These are phyloP conservation scores for Octonoba sinensis DNA, from an alignment of 2,888 invertebrate species.

Conservation along the genomic window DNA sequence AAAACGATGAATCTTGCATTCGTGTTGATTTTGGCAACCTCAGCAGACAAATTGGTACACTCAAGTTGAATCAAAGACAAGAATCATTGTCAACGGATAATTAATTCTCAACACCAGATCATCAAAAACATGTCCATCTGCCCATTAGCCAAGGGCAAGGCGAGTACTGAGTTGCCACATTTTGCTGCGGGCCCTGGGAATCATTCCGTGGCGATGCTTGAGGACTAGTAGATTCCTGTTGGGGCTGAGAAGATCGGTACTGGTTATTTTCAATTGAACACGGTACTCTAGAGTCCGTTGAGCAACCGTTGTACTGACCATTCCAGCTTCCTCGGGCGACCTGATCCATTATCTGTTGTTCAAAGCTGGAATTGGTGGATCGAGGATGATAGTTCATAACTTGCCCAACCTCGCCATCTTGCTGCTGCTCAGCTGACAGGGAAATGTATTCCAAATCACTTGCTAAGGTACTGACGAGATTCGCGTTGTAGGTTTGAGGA, in stretches of 20 bases:
- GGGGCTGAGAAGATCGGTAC: neutral
- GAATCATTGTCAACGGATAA: no score
- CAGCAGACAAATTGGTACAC: neutral
- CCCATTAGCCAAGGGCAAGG: constrained; percentile 44
- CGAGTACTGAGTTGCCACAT: neutral
- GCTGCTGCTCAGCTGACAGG: constrained; percentile 20
- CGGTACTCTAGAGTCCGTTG: no score
- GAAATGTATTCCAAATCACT: constrained; percentile 37
- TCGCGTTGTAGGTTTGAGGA: constrained; percentile 8
- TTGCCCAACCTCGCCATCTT: constrained; percentile 19
- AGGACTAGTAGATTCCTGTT: constrained; percentile 10
- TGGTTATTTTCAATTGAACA: no score
- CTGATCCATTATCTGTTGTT: no score
- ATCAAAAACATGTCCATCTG: constrained; percentile 47
- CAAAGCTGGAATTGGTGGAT: no score
- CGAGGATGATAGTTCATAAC: neutral
- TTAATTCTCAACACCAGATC: neutral
- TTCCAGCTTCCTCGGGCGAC: neutral
- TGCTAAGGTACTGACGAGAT: constrained; percentile 14
- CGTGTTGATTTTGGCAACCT: no score
- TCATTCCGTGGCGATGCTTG: constrained; percentile 8
- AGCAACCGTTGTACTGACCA: neutral
- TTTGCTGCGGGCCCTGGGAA: neutral
- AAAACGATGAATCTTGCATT: neutral
- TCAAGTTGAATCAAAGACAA: neutral